Base-by-base conservation (phyloP, 1,140 invertebrate species). In the Trichonephila inaurata region DNA sequence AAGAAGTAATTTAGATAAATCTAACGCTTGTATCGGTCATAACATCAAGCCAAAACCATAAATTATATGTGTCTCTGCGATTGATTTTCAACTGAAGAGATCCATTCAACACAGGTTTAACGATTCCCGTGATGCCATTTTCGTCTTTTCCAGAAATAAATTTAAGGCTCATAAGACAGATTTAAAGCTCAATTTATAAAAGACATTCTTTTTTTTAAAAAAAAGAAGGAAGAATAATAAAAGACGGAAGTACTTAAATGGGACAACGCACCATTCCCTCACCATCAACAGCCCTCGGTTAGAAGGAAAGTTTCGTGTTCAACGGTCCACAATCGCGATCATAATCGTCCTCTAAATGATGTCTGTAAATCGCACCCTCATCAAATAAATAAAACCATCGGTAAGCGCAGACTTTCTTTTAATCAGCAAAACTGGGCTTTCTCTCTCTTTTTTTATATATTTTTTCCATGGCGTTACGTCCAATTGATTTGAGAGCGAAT, bases 341-440 rank as follows among this genome's bases (percentile, higher is more conserved):
- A 87, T 62, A 87, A 87, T 64, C 58, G 60, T 87, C 60, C 18
- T 33, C 58, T 64, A 87, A 87, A 87, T 87, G 85, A 87, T 87
- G 60, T 62, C 85, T 62, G 24, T 62, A 87, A 87, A 87, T 87
- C 60, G 85, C 33, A 44, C 24, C 85, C 58, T 87, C 85, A 60
- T 87, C 85, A 87, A 87, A 61, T 40, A 33, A 60, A 28, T 77
- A 77, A 77, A 77, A 77, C 33, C 28, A 24, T 18, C n/a, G 18
- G 81, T 44, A 44, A 83, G 33, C 28, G 12, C 4, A 60, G n/a
- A 60, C 18, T 87, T 64, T 21, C 85, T 87, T 87, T 87, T 87
- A 87, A 87, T 87, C 85, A 87, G 85, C 58, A 28, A 64, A 21
- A 62, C 28, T 61, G 1, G 62, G 12, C 28, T 61, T 87, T 12